These are phyloP conservation scores for Hyppa rectilinea DNA, from an alignment of 2,888 invertebrate genomes.

Conservation along the genomic window DNA sequence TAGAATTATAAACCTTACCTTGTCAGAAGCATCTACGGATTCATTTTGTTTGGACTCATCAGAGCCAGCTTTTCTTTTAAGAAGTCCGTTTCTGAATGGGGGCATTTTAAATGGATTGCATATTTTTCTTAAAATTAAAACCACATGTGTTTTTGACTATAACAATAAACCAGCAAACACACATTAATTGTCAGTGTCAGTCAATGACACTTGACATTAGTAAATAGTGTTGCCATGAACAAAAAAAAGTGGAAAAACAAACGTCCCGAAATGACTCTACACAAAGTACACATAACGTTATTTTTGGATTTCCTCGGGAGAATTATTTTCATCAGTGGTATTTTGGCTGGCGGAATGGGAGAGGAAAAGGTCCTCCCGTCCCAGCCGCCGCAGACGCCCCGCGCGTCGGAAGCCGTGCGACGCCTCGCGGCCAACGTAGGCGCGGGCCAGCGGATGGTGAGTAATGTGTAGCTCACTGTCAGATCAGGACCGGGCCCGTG, in stretches of 20 bases:
- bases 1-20: constrained; percentile 67
- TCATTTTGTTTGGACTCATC: constrained; percentile 57
- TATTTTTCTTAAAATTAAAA: constrained; percentile 15
- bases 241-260: background rate
- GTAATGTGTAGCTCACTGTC: too few species aligned
- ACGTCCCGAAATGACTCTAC: too few species aligned
- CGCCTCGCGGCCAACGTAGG: too few species aligned
- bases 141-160: constrained; percentile 62
- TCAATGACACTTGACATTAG: constrained; percentile 4
- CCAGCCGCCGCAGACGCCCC: too few species aligned
- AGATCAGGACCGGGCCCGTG: too few species aligned
- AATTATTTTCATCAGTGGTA: too few species aligned
- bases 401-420: too few species aligned
- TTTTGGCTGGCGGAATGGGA: too few species aligned
- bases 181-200: background rate
- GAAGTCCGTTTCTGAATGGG: constrained; percentile 81
- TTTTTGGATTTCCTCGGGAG: too few species aligned
- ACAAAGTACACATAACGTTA: too few species aligned
- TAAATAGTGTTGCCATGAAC: background rate
- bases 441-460: too few species aligned
- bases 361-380: too few species aligned
- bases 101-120: constrained; percentile 77
- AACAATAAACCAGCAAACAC: background rate
- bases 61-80: constrained; percentile 80
- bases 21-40: constrained; percentile 60